A percentile compares a stretch with the other conserved stretches of the same genome.
phyloP scores from a whole-genome alignment of 2,797 vertebrate genomes.

The Rallus crepitans region DNA sequence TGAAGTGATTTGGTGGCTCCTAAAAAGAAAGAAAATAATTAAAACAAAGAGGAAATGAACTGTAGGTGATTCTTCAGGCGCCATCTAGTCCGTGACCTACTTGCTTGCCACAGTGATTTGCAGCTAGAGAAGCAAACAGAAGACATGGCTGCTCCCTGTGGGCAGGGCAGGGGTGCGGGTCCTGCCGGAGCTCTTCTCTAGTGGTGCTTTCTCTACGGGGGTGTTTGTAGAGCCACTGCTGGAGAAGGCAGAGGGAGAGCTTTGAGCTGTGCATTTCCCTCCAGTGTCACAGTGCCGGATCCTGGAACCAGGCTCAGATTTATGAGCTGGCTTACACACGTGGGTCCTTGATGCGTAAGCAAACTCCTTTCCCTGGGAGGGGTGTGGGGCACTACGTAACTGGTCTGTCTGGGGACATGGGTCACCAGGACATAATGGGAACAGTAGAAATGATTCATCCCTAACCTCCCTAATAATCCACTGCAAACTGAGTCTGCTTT shows the following conservation, averaged over 20 bases:
- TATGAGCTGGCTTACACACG: neutral
- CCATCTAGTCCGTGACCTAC: neutral
- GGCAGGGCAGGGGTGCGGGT: neutral
- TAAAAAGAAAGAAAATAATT: neutral
- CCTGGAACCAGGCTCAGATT: neutral
- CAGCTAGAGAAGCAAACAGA: neutral
- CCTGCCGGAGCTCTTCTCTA: neutral
- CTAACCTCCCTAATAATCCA: neutral
- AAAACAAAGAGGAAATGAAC: neutral
- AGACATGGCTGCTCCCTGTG: neutral
- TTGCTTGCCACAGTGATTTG: neutral
- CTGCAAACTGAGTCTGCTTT: neutral
- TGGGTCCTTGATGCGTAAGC: neutral
- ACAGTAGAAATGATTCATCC: neutral
- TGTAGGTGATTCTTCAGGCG: neutral
- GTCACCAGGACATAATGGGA: neutral
- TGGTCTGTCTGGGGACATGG: neutral
- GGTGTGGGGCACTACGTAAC: neutral
- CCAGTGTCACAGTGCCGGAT: neutral
- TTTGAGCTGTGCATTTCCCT: neutral
- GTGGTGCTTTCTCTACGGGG: fast-evolving
- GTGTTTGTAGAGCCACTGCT: neutral
- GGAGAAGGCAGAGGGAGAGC: neutral
- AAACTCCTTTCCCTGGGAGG: neutral
- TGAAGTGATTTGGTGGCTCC: neutral